Base-by-base conservation (phyloP, 1,140 invertebrate genomes). In the Bombus waltoni region DNA sequence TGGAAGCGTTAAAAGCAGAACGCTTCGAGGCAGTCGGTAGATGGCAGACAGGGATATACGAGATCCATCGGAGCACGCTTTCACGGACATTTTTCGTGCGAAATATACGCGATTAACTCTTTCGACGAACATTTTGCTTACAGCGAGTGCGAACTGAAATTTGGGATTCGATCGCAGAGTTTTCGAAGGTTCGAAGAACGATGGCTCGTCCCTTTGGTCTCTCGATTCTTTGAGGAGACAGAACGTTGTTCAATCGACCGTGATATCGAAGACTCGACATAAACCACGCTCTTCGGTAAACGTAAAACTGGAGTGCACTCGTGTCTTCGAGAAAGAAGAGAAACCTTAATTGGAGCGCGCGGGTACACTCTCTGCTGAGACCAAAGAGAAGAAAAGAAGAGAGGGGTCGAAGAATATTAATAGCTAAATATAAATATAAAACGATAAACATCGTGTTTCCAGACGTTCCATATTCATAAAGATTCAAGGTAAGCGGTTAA, bases 1-100 rank as follows among this genome's bases (percentile, higher is more conserved):
- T 77, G 81, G 73, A 68, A 65, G 73, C 42, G 73, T 83, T 83
- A 83, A 83, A 83, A 66, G 44, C 62, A 44, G 38, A 53, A 53
- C n/a, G 73, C 11, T 68, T 53, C 38, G 28, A 44, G n/a, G 18
- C 44, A 75, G 44, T 74, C 40, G 42, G 72, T 74, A 32, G 44
- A 53, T 47, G 71, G 42, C 38, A 32, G 42, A 38, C 35, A 22
- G 4, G 68, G 18, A 77, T 42, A 57, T 38, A n/a, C 47, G 53
- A n/a, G 59, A 66, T 66, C 42, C 35, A 53, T 32, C n/a, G 25
- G 10, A 47, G n/a, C 32, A 53, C 6, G 4, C 10, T 53, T 75
- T 75, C 28, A 44, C 38, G 18, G 10, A 22, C 22, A 18, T 53
- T 53, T 74, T 25, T n/a, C 28, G n/a, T 22, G 13, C 25, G 28